Base-by-base conservation (phyloP, 2,797 vertebrate species). In the Sebastes goodei region DNA sequence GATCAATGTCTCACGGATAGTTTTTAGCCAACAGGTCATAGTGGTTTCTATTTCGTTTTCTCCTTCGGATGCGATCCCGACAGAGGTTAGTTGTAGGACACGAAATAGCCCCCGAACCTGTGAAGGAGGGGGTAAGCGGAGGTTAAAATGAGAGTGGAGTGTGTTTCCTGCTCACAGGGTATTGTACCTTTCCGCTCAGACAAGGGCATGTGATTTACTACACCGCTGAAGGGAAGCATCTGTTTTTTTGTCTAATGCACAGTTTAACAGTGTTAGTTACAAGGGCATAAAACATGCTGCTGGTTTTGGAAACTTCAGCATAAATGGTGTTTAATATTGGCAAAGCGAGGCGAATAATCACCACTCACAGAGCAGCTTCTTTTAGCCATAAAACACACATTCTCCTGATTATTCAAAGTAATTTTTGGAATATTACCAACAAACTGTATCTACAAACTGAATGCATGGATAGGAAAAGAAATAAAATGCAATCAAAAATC, bases 181-280 rank as follows among this genome's bases (percentile, higher is more conserved):
- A 62, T 82, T 89, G 88, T 82, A 81, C 86, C 84, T 88, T 87
- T 88, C 82, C 20, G 72, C 83, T 88, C 85, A 84, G 84, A 91
- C 88, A 90, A 94, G 93, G 92, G 80, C 86, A 74, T 86, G 82
- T 93, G 94, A 95, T 95, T 95, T 95, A 95, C 89, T 88, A 80
- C 86, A 83, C 62, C 7, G 89, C 93, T 93, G 80, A 94, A 84
- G 91, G 87, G 86, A 53, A 88, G 80, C 91, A 89, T 94, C 92
- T 94, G 94, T 55, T 84, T 86, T 90, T 92, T 88, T 88, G 71
- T 89, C 78, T 87, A 89, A 93, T 88, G 86, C 87, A 83, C 84
- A 87, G 84, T 94, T 95, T 94, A 94, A 93, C 84, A 80, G 83
- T 87, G 76, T 95, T 94, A 84, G 92, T 96, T 93, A 94, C 93